Evolutionary conservation across 2,888 invertebrate genomes (phyloP).

Genomic region (Trypoxylon attenuatum): DNA sequence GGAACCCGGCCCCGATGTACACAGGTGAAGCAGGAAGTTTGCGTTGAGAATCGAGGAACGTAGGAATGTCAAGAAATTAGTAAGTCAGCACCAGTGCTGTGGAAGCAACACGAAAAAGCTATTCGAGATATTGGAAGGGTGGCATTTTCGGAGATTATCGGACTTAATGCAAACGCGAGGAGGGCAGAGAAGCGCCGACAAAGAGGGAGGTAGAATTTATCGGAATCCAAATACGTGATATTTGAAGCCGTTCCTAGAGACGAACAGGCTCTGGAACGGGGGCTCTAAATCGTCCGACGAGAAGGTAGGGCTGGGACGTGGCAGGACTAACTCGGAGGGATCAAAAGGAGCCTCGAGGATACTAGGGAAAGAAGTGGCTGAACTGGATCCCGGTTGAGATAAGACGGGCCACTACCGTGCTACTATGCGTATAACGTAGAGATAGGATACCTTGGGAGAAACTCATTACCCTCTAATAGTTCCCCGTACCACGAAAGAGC

Average conservation of each 20-base stretch:
- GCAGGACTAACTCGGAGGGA: conserved; percentile 49
- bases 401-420: conserved; percentile 66
- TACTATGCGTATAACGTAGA: conserved; percentile 51
- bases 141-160: conserved; percentile 28
- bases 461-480: conserved; percentile 70
- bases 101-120: conserved; percentile 51
- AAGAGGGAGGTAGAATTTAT: conserved; percentile 36
- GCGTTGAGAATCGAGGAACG: not conserved
- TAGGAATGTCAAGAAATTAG: conserved; percentile 48
- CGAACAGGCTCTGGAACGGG: conserved; percentile 24
- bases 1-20: too few species aligned
- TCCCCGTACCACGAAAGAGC: conserved; percentile 55
- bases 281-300: conserved; percentile 43
- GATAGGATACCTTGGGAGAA: conserved; percentile 55
- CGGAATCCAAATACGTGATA: conserved; percentile 41
- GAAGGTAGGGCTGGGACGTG: conserved; percentile 31
- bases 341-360: conserved; percentile 62
- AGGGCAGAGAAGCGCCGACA: conserved; percentile 18
- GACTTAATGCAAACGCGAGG: conserved; percentile 29
- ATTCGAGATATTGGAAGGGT: conserved; percentile 36
- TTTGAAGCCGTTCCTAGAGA: conserved; percentile 21
- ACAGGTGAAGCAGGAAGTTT: too few species aligned
- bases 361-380: conserved; percentile 61
- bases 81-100: conserved; percentile 32
- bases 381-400: conserved; percentile 64